Percentiles rank a stretch among this genome's conserved stretches.
These are phyloP conservation scores for Ernsta delagoae DNA, from an alignment of 2,888 invertebrate genomes.

Conservation along the genomic window DNA sequence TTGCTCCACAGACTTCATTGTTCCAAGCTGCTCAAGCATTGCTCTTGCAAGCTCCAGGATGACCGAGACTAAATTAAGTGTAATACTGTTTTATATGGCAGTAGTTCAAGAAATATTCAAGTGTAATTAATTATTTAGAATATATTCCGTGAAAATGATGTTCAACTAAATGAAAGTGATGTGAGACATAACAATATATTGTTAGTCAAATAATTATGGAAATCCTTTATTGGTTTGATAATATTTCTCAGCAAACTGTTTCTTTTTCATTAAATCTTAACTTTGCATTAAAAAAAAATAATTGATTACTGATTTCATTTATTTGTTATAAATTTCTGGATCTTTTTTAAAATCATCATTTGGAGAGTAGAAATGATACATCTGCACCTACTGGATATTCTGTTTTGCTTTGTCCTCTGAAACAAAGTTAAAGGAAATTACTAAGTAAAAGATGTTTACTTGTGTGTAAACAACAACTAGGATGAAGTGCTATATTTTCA, in stretches of 20 bases:
- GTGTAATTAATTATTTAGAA: neutral
- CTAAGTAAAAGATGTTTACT: too few species aligned
- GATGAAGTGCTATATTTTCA: too few species aligned
- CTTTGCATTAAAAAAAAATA: neutral
- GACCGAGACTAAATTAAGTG: neutral
- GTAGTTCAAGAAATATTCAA: neutral
- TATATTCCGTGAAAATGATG: neutral
- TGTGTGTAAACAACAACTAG: too few species aligned
- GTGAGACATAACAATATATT: neutral
- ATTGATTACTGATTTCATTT: neutral
- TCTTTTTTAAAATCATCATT: neutral
- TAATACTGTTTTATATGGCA: neutral
- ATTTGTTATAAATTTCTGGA: neutral
- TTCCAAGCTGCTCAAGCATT: constrained; percentile 83
- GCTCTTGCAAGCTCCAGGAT: constrained; percentile 75
- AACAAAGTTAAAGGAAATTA: constrained; percentile 51
- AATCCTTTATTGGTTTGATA: neutral
- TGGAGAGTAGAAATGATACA: constrained; percentile 80
- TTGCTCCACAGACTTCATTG: constrained; percentile 74
- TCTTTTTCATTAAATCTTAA: neutral
- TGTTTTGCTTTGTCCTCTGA: constrained; percentile 78
- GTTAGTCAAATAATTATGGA: neutral
- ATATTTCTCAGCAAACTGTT: neutral
- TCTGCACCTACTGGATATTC: constrained; percentile 85
- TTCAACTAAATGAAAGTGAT: neutral